Evolutionary conservation across 2,113 vertebrate species (phyloP).

Genomic region (Microtus montanus): DNA sequence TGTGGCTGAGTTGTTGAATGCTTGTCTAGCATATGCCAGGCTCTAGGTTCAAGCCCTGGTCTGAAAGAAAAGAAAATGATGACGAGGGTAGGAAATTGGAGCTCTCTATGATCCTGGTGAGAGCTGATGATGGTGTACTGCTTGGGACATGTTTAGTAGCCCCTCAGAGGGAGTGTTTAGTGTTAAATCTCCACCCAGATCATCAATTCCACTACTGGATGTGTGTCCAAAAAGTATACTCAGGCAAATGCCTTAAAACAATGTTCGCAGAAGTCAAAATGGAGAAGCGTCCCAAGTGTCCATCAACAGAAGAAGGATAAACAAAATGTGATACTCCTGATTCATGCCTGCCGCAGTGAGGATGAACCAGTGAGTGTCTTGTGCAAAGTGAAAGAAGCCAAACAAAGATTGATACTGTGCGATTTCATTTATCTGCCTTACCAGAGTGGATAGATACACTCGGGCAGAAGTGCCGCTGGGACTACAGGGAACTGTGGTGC

Average conservation of each 20-base stretch:
- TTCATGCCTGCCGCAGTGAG: neutral
- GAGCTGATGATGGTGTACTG: neutral
- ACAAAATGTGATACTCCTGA: neutral
- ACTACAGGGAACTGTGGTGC: neutral
- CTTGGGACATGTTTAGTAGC: neutral
- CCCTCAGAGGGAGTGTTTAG: constrained; percentile 4
- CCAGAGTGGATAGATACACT: neutral
- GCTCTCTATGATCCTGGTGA: neutral
- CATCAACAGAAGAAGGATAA: neutral
- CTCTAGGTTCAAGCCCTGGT: neutral
- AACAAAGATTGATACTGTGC: neutral
- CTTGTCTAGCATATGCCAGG: neutral
- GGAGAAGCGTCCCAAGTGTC: neutral
- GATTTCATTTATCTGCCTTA: neutral
- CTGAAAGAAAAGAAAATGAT: neutral
- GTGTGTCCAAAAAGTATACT: neutral
- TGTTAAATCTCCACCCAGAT: neutral
- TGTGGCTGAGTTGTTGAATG: neutral
- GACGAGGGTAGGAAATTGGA: neutral
- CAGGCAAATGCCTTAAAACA: neutral
- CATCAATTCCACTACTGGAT: neutral
- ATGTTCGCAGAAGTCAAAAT: constrained; percentile 23
- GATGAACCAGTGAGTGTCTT: neutral
- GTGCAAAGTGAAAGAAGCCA: neutral
- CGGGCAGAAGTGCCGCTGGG: neutral